phyloP scores from a whole-genome alignment of 2,797 vertebrate genomes.

The Cyprinella venusta region DNA sequence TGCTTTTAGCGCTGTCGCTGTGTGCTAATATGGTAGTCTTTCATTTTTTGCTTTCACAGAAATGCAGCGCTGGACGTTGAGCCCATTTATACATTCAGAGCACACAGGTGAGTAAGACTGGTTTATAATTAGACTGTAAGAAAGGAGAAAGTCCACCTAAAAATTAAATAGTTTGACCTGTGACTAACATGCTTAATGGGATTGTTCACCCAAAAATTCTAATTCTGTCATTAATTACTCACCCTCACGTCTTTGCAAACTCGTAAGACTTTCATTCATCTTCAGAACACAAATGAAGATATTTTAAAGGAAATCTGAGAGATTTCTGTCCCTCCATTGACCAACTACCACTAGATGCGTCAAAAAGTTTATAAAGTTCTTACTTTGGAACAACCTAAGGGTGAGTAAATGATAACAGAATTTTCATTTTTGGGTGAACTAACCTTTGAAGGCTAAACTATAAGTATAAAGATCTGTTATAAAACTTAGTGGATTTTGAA shows the following conservation, averaged over 20 bases:
- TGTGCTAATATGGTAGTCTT: neutral
- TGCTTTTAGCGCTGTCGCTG: neutral
- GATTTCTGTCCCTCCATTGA: too few species aligned
- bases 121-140: neutral
- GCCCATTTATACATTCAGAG: constrained; percentile 90
- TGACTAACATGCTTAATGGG: neutral
- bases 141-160: neutral
- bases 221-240: too few species aligned
- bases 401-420: too few species aligned
- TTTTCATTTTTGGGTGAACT: neutral
- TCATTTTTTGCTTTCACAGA: constrained; percentile 65
- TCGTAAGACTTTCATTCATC: too few species aligned
- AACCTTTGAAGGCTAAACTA: neutral
- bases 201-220: too few species aligned
- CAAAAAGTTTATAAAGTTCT: too few species aligned
- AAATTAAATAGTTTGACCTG: neutral
- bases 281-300: too few species aligned
- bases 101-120: constrained; percentile 81
- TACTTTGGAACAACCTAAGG: too few species aligned
- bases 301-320: too few species aligned
- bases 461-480: neutral
- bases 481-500: neutral
- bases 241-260: too few species aligned
- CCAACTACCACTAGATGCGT: too few species aligned
- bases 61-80: constrained; percentile 89